phyloP scores from a whole-genome alignment of 1,140 invertebrate genomes.

The Ceratitis capitata region DNA sequence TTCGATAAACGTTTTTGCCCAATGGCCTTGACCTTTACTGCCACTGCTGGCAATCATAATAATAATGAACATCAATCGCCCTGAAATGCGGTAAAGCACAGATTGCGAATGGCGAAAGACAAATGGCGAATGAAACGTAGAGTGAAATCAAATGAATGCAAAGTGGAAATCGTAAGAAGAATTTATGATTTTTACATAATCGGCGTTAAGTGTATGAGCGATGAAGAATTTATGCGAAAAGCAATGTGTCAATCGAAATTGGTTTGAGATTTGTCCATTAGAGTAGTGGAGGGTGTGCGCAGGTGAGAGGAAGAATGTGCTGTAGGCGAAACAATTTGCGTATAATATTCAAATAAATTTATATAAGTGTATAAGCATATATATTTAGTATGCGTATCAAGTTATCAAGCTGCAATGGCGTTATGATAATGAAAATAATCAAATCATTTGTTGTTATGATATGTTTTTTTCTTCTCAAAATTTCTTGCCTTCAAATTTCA shows the following conservation, averaged over 20 bases:
- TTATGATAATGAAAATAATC: no score
- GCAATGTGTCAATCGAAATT: background rate
- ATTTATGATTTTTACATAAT: conserved; percentile 19
- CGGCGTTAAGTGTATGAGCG: background rate
- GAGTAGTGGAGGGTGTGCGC: no score
- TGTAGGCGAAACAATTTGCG: background rate
- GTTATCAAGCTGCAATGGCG: background rate
- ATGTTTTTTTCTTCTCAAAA: no score
- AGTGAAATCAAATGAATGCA: no score
- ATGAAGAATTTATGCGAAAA: background rate
- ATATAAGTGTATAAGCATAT: background rate
- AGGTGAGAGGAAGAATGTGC: background rate
- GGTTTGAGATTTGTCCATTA: no score
- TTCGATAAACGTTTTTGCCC: background rate
- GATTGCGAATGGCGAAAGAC: background rate
- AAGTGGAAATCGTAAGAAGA: background rate
- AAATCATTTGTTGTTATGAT: no score
- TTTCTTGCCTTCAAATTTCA: no score
- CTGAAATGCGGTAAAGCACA: background rate
- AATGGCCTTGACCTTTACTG: background rate
- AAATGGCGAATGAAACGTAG: background rate
- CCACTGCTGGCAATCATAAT: no score
- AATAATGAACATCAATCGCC: background rate
- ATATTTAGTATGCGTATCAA: no score
- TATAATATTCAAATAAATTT: background rate